Evolutionary conservation across 2,113 vertebrate genomes (phyloP).

Genomic region (Anolis carolinensis): DNA sequence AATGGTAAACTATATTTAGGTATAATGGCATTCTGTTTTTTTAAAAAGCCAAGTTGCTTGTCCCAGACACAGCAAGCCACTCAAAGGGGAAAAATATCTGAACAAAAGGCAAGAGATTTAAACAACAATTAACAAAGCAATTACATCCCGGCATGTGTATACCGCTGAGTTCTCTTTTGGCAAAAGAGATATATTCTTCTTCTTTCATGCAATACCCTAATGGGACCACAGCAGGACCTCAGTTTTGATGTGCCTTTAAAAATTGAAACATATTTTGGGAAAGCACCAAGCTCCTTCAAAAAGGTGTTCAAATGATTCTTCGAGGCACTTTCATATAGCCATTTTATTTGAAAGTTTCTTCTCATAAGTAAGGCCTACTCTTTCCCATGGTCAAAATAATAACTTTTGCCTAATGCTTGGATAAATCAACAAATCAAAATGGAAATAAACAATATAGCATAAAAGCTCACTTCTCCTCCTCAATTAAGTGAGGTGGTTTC

Average conservation of each 20-base stretch:
- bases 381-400: background rate
- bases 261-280: background rate
- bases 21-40: background rate
- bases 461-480: background rate
- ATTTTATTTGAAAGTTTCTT: background rate
- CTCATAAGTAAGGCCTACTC: background rate
- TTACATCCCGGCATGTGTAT: background rate
- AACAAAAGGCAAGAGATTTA: background rate
- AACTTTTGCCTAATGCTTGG: background rate
- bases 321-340: background rate
- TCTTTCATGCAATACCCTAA: background rate
- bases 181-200: background rate
- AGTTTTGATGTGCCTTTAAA: background rate
- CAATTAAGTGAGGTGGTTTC: background rate
- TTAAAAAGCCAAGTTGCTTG: background rate
- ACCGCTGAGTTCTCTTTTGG: background rate
- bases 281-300: background rate
- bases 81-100: background rate
- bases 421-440: constrained; percentile 8
- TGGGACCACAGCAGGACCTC: background rate
- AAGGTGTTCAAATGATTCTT: background rate
- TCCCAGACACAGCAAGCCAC: background rate
- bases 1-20: background rate
- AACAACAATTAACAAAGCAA: background rate
- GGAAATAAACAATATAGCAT: constrained; percentile 20